Conservation (phyloP, 2,888 invertebrate species). For the Mantis religiosa region DNA sequence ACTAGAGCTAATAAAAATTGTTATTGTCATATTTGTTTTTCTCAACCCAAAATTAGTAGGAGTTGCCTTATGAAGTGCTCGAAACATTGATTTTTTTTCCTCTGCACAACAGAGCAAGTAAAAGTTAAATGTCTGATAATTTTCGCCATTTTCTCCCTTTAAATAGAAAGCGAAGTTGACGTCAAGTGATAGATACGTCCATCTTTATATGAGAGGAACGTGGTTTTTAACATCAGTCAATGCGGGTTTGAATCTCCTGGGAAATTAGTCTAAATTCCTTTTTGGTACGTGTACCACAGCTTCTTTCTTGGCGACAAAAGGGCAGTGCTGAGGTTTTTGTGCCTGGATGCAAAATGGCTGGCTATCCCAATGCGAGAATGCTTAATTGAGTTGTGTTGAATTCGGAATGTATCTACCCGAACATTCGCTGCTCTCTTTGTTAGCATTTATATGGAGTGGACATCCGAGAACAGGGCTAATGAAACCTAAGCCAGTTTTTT, state of each 20-base stretch:
- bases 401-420: background rate
- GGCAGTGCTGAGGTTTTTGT: background rate
- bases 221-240: too few species aligned
- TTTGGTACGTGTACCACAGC: background rate
- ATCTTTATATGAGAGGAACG: too few species aligned
- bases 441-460: background rate
- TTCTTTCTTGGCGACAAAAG: background rate
- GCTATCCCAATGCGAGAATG: background rate
- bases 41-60: too few species aligned
- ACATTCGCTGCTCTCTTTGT: background rate
- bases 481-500: background rate
- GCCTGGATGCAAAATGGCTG: background rate
- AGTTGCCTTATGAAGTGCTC: too few species aligned
- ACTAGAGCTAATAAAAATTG: too few species aligned
- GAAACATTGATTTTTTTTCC: too few species aligned
- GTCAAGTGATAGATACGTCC: too few species aligned
- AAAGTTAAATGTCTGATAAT: too few species aligned
- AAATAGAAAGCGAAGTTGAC: too few species aligned
- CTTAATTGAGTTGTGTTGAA: background rate
- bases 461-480: background rate
- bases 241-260: background rate
- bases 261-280: background rate
- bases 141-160: too few species aligned
- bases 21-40: too few species aligned
- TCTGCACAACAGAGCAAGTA: too few species aligned